phyloP scores from a whole-genome alignment of 1,140 invertebrate genomes.

The Philaenus spumarius region DNA sequence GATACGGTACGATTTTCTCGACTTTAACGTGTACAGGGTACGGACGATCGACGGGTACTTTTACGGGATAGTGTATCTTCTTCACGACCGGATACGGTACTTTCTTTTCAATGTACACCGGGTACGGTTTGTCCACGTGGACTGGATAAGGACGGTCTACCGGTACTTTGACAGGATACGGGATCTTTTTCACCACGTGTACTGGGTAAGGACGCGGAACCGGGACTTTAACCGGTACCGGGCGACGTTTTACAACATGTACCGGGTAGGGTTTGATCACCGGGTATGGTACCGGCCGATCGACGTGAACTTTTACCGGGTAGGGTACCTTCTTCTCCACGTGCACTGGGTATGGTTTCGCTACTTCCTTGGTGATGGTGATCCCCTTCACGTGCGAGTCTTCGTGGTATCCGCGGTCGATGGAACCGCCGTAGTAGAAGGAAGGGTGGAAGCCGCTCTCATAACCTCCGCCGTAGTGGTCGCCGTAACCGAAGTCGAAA shows the following conservation, averaged over 20 bases:
- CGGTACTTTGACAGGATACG: conserved; percentile 57
- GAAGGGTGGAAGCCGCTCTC: no score
- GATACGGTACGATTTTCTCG: conserved; percentile 7
- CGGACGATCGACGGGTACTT: conserved; percentile 48
- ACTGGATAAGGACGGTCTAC: conserved; percentile 48
- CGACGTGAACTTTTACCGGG: conserved; percentile 62
- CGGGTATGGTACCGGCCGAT: conserved; percentile 48
- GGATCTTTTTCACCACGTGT: conserved; percentile 62
- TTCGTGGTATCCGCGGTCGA: background rate
- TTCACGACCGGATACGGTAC: conserved; percentile 35
- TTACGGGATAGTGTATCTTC: conserved; percentile 41
- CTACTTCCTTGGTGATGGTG: conserved; percentile 41
- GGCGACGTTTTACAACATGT: conserved; percentile 35
- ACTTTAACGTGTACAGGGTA: conserved; percentile 19
- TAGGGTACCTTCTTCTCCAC: conserved; percentile 61
- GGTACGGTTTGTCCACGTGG: conserved; percentile 31
- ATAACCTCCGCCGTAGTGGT: background rate
- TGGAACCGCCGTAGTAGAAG: no score
- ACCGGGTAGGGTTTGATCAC: conserved; percentile 34
- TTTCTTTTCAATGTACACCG: conserved; percentile 29
- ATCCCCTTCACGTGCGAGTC: conserved; percentile 1
- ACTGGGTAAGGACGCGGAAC: conserved; percentile 43
- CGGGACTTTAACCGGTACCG: conserved; percentile 62
- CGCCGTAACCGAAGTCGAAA: conserved; percentile 37
- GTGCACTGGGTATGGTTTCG: conserved; percentile 54